Evolutionary conservation across 2,888 invertebrate species (phyloP).

Genomic region (Geophilus truncorum): DNA sequence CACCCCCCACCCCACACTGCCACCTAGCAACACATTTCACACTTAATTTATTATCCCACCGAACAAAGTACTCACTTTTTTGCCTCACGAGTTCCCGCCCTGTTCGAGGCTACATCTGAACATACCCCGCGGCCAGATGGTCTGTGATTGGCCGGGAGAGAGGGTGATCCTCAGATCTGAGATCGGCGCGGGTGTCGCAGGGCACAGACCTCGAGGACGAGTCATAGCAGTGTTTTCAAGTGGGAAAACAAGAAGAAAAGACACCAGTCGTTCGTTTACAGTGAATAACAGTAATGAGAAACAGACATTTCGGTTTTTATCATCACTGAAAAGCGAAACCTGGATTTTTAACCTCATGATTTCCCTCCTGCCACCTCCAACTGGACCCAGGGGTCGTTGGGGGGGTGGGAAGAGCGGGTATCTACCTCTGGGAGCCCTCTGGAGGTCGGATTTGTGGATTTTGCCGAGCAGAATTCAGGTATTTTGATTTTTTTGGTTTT

Average conservation of each 20-base stretch:
- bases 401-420: not conserved
- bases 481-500: not conserved
- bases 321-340: no score
- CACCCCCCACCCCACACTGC: no score
- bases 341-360: no score
- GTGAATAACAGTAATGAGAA: not conserved
- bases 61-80: not conserved
- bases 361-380: not conserved
- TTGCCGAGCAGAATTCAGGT: not conserved
- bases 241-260: not conserved
- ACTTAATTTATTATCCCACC: not conserved
- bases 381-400: not conserved
- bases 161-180: not conserved
- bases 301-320: not conserved
- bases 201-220: not conserved
- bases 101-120: not conserved
- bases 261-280: no score
- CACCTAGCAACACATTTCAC: not conserved
- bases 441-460: not conserved
- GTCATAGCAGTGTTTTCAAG: not conserved
- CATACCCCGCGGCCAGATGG: not conserved
- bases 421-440: not conserved
- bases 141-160: not conserved
- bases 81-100: not conserved
- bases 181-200: not conserved